Base-by-base conservation (phyloP, 2,113 vertebrate species). In the Sceloporus undulatus region DNA sequence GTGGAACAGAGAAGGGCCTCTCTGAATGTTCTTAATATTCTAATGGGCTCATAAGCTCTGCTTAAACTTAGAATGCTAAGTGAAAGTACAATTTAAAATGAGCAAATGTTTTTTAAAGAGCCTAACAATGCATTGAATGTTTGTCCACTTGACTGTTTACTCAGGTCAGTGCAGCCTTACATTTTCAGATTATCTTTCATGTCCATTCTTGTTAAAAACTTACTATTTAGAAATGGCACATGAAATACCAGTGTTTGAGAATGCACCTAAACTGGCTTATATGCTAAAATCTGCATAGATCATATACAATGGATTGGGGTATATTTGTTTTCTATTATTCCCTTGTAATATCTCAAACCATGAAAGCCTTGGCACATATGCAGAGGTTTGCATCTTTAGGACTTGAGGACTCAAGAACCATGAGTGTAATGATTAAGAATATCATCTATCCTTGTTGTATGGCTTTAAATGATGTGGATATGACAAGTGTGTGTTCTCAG, bases 81-180 rank as follows among this genome's bases (percentile, higher is more conserved):
- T 68, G 83, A 86, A 92, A 88, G 23, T 89, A 84, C 90, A 91
- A 93, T 93, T 94, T 92, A 80, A 19, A 80, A 71, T 19, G 54
- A 88, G 40, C 14, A 9, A 80, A 83, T n/a, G 91, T 94, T 1
- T 13, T 0, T 14, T 2, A 73, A 74, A 74, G 52, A 29, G 18
- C 14, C 52, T 40, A 62, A 79, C 21, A 34, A n/a, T 16, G 9
- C 14, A 40, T 7, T 25, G 76, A 71, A 54, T 18, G 7, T 34
- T 56, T 71, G 4, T 59, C 9, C 25, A 13, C 42, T 34, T 16
- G 1, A 8, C 73, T 27, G 65, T 85, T 85, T 65, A 66, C 34
- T 85, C 38, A 7, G 4, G 13, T 38, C 40, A 66, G n/a, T 29
- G 52, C 75, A 38, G 23, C 23, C 34, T 54, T 71, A 79, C 8